A percentile compares a stretch with the other conserved stretches of the same genome.
phyloP scores from a whole-genome alignment of 2,888 invertebrate species.

The Parnassius mnemosyne region DNA sequence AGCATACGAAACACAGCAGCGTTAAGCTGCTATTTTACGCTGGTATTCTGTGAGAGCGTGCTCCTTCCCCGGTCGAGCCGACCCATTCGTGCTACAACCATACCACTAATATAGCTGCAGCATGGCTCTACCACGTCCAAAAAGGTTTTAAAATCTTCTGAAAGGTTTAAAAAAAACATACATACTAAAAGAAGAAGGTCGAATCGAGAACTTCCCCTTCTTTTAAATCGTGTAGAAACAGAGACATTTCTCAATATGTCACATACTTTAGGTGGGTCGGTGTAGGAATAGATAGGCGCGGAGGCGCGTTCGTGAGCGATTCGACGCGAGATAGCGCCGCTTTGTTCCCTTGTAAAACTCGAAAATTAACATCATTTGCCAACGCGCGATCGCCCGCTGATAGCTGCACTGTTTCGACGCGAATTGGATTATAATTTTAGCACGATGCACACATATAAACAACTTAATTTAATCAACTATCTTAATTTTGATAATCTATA shows the following conservation, averaged over 20 bases:
- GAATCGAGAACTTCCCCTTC: no score
- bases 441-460: constrained; percentile 2
- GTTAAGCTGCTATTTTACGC: no score
- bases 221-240: not conserved
- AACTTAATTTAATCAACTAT: not conserved
- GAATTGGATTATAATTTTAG: constrained; percentile 5
- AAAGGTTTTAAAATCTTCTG: no score
- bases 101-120: no score
- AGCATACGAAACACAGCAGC: no score
- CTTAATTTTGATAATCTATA: not conserved
- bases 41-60: no score
- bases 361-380: constrained; percentile 80
- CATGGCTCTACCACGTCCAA: no score
- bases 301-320: constrained; percentile 72
- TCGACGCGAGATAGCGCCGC: constrained; percentile 63
- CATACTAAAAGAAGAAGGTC: no score
- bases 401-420: constrained; percentile 37
- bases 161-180: no score
- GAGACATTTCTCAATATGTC: not conserved
- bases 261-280: not conserved
- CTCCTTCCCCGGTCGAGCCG: no score
- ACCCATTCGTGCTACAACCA: no score
- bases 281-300: constrained; percentile 41
- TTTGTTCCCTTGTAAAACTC: constrained; percentile 77
- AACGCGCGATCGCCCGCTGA: constrained; percentile 68